These are phyloP conservation scores for Monomorium pharaonis DNA, from an alignment of 1,140 invertebrate genomes.

Conservation along the genomic window DNA sequence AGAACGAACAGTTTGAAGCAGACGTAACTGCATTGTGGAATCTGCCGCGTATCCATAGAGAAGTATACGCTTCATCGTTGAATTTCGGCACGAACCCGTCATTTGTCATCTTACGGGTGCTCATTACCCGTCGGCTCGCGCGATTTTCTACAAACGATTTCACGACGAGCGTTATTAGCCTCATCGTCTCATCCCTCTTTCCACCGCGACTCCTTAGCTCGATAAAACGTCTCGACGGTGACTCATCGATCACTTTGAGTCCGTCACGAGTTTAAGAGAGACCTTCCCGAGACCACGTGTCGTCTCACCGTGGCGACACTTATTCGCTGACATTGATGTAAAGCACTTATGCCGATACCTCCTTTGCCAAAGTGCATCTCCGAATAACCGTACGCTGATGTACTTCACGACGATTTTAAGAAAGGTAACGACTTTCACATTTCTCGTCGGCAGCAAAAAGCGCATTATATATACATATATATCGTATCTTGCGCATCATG, in stretches of 20 bases:
- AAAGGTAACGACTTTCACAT: neutral
- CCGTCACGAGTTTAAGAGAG: neutral
- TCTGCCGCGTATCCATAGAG: neutral
- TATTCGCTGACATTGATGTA: constrained; percentile 22
- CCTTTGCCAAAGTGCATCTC: neutral
- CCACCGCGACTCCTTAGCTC: neutral
- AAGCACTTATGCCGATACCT: neutral
- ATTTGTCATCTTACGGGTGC: constrained; percentile 28
- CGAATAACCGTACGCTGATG: neutral
- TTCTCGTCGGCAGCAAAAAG: too few relatives aligned
- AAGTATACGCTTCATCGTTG: neutral
- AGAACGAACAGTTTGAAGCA: neutral
- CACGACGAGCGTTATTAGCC: neutral
- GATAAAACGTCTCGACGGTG: constrained; percentile 15
- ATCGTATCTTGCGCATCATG: neutral
- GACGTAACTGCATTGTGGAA: neutral
- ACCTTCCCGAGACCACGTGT: constrained; percentile 13
- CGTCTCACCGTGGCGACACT: constrained; percentile 13
- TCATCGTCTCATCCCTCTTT: neutral
- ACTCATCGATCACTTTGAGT: constrained; percentile 43
- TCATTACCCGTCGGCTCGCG: neutral
- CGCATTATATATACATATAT: neutral
- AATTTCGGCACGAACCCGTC: neutral
- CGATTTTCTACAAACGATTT: constrained; percentile 1
- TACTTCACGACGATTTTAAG: neutral